Conservation (phyloP, 2,113 vertebrate genomes). For the Phylloscopus whistleri region DNA sequence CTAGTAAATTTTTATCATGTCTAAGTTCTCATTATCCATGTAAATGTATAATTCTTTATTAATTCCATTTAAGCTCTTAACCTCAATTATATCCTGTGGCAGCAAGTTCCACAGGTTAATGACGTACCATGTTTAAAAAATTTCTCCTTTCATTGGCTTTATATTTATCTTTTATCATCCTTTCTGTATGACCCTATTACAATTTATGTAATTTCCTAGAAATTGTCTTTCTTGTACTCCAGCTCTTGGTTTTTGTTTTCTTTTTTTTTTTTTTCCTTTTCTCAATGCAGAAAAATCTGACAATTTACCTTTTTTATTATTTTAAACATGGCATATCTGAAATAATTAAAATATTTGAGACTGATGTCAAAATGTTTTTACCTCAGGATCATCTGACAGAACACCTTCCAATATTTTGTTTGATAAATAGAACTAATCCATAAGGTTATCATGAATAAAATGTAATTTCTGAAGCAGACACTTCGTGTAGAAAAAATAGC, state of each 20-base stretch:
- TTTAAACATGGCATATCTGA: background rate
- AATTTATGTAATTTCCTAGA: background rate
- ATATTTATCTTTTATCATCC: conserved; percentile 4
- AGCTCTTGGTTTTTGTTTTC: background rate
- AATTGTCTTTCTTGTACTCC: background rate
- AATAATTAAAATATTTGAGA: background rate
- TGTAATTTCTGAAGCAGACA: background rate
- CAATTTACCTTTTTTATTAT: background rate
- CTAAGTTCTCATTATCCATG: conserved; percentile 4
- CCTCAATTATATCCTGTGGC: background rate
- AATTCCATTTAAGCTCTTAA: conserved; percentile 37
- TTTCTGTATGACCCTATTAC: background rate
- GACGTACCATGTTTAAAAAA: background rate
- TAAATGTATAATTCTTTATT: conserved; percentile 37
- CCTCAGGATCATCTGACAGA: background rate
- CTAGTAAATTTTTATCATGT: background rate
- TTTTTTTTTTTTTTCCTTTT: background rate
- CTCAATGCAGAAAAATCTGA: background rate
- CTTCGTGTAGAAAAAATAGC: background rate
- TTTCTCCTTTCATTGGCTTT: background rate
- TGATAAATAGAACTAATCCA: background rate
- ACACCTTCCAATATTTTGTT: conserved; percentile 9
- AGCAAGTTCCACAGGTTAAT: conserved; percentile 40
- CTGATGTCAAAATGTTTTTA: background rate
- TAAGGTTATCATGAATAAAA: background rate